Conservation (phyloP, 2,797 vertebrate genomes). For the Sebastes nivosus region DNA sequence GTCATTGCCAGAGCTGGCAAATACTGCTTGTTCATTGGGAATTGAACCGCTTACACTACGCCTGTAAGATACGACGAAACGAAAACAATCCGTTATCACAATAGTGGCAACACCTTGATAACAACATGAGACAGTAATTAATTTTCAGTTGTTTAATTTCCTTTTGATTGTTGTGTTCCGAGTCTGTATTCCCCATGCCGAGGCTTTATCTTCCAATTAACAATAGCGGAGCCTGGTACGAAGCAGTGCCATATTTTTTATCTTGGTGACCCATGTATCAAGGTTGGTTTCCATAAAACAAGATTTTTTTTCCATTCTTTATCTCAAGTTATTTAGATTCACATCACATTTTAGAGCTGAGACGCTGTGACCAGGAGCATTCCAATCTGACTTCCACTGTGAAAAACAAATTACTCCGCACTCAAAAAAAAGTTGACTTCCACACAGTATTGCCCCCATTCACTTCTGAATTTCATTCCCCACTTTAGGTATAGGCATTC, state of each 20-base stretch:
- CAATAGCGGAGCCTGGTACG: background rate
- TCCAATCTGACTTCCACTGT: background rate
- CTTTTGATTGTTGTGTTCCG: slow-evolving; percentile 12
- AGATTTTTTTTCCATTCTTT: background rate
- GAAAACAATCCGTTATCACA: slow-evolving; percentile 2
- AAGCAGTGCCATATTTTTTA: background rate
- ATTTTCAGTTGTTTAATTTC: slow-evolving; percentile 43
- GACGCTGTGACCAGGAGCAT: background rate
- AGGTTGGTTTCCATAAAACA: background rate
- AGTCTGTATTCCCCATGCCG: background rate
- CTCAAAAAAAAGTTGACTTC: background rate
- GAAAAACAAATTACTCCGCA: background rate
- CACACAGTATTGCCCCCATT: background rate
- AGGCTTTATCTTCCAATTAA: slow-evolving; percentile 23
- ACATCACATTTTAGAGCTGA: background rate
- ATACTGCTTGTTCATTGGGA: slow-evolving; percentile 1
- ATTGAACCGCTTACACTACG: background rate
- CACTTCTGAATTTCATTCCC: slow-evolving; percentile 31
- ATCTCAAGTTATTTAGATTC: slow-evolving; percentile 1
- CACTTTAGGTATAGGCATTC: slow-evolving; percentile 10
- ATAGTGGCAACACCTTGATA: slow-evolving; percentile 26
- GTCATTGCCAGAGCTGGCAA: slow-evolving; percentile 18
- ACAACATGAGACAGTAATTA: slow-evolving; percentile 18
- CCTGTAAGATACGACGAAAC: slow-evolving; percentile 1
- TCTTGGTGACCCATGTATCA: background rate